Conservation (phyloP, 1,140 invertebrate species). For the Bombus consobrinus region DNA sequence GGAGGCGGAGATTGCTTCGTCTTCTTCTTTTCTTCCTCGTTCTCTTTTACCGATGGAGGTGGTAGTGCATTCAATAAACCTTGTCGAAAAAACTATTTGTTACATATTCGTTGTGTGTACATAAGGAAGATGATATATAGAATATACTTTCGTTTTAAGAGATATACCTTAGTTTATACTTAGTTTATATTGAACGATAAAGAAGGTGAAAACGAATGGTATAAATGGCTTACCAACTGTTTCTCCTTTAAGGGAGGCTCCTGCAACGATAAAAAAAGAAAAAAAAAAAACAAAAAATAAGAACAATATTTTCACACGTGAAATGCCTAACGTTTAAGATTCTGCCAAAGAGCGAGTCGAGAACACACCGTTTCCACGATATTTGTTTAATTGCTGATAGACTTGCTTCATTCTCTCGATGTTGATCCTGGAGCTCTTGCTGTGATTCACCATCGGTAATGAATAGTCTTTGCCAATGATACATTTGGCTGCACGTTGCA, state of each 20-base stretch:
- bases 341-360: neutral
- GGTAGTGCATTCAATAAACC: constrained; percentile 55
- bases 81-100: neutral
- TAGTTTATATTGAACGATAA: too few species aligned
- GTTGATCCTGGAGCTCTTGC: constrained; percentile 89
- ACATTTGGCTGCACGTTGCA: constrained; percentile 92
- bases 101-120: neutral
- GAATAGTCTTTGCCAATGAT: constrained; percentile 93
- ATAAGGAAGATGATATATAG: too few species aligned
- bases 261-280: neutral
- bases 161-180: too few species aligned
- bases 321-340: neutral
- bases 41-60: constrained; percentile 22
- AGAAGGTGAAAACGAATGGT: neutral
- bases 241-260: constrained; percentile 59
- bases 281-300: too few species aligned
- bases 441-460: constrained; percentile 93
- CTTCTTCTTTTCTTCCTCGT: constrained; percentile 41
- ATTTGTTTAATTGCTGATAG: constrained; percentile 90
- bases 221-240: constrained; percentile 61
- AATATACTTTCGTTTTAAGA: too few species aligned
- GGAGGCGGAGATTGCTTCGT: constrained; percentile 31
- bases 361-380: constrained; percentile 76
- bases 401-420: constrained; percentile 95
- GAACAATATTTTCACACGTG: neutral